phyloP scores from a whole-genome alignment of 2,888 invertebrate species.

The Synergus laeviventris region DNA sequence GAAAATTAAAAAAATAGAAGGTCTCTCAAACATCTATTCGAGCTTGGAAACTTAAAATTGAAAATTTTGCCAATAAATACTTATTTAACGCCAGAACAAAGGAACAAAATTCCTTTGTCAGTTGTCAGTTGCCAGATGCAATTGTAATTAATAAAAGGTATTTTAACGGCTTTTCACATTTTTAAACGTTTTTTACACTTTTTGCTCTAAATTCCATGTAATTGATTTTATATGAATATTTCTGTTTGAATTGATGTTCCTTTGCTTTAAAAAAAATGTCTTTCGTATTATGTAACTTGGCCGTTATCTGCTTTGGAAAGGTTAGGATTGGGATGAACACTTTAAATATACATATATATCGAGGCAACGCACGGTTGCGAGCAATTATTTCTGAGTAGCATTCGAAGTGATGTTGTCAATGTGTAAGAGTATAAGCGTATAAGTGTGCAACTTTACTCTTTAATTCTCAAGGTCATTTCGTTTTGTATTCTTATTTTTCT shows the following conservation, averaged over 20 bases:
- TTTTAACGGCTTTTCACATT: too few relatives aligned
- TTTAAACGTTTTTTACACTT: neutral
- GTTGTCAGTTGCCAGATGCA: too few relatives aligned
- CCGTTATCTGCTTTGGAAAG: conserved; percentile 2
- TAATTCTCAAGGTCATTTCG: neutral
- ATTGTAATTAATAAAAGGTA: too few relatives aligned
- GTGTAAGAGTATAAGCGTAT: too few relatives aligned
- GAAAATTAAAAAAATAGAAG: too few relatives aligned
- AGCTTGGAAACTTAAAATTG: too few relatives aligned
- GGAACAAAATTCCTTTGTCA: too few relatives aligned
- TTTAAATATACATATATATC: neutral
- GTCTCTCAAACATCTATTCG: too few relatives aligned
- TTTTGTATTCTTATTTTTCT: neutral
- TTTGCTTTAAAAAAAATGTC: neutral
- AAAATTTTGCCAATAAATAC: too few relatives aligned
- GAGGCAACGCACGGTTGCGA: neutral
- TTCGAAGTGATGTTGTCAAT: neutral
- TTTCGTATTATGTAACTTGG: neutral
- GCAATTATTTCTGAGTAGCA: neutral
- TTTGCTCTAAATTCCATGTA: neutral
- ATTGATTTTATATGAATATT: neutral
- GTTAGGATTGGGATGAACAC: neutral
- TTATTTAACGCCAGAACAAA: too few relatives aligned
- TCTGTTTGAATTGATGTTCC: neutral
- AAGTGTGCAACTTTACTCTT: too few relatives aligned